These are phyloP conservation scores for Heliconius hermathena DNA, from an alignment of 1,140 invertebrate species.

Conservation along the genomic window DNA sequence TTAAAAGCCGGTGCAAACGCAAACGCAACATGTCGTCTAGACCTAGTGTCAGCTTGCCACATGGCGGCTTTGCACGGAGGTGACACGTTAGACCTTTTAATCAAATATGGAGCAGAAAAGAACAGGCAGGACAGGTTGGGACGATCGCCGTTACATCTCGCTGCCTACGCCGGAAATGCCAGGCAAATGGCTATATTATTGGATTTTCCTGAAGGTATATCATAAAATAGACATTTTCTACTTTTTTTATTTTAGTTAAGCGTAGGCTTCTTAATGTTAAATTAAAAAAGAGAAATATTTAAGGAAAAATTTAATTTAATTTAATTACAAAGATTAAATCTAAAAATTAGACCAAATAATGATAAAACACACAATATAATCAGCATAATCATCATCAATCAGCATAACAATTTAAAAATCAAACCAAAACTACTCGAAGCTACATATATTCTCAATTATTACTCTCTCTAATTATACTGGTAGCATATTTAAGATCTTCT, in stretches of 20 bases:
- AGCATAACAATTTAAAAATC: not conserved
- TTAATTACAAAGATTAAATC: too few species aligned
- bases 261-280: too few species aligned
- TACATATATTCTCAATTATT: not conserved
- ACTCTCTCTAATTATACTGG: not conserved
- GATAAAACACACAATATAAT: too few species aligned
- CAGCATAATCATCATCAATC: not conserved
- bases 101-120: slow-evolving; percentile 70
- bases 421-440: not conserved
- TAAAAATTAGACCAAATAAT: not conserved
- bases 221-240: too few species aligned
- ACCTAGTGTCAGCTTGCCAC: slow-evolving; percentile 74
- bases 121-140: slow-evolving; percentile 68
- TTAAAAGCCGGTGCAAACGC: slow-evolving; percentile 73
- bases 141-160: slow-evolving; percentile 75
- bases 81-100: slow-evolving; percentile 62
- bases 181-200: slow-evolving; percentile 73
- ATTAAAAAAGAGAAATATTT: too few species aligned
- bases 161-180: slow-evolving; percentile 71
- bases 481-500: slow-evolving; percentile 44
- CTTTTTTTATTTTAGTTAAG: too few species aligned
- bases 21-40: slow-evolving; percentile 76
- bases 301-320: too few species aligned
- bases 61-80: slow-evolving; percentile 62
- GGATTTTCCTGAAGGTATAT: slow-evolving; percentile 68